A percentile compares a stretch with the other conserved stretches of the same genome.
Conservation (phyloP, 2,888 invertebrate genomes). For the Minunthozetes semirufus region DNA sequence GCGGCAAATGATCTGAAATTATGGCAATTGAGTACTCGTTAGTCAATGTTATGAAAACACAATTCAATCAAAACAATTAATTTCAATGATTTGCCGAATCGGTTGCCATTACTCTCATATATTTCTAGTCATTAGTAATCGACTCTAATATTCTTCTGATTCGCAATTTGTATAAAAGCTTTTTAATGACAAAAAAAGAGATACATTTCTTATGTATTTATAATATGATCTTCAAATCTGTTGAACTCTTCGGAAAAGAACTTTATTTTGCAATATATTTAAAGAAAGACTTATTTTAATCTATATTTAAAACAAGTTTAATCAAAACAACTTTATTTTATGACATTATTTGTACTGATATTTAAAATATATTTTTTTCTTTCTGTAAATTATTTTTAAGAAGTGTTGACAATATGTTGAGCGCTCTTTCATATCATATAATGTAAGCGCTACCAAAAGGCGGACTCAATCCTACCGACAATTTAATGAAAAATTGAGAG, state of each 20-base stretch:
- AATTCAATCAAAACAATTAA: not conserved
- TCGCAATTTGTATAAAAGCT: not conserved
- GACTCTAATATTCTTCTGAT: not conserved
- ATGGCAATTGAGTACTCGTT: not conserved
- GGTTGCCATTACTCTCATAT: slow-evolving; percentile 1
- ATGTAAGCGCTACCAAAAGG: slow-evolving; percentile 9
- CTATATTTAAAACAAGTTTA: not conserved
- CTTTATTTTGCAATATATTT: not conserved
- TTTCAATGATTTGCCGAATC: not conserved
- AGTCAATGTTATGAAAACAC: not conserved
- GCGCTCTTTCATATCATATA: slow-evolving; percentile 3
- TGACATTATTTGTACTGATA: not conserved
- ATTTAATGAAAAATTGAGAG: not conserved
- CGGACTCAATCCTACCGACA: slow-evolving; percentile 18
- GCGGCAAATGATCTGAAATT: not conserved
- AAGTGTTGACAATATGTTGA: not conserved
- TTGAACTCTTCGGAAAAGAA: not conserved
- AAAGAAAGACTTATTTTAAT: not conserved
- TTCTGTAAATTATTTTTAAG: not conserved
- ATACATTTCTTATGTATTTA: no score
- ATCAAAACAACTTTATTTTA: not conserved
- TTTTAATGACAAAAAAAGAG: not conserved
- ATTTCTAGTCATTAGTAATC: slow-evolving; percentile 5
- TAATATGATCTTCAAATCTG: not conserved
- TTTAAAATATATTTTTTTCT: not conserved